Evolutionary conservation across 1,140 invertebrate genomes (phyloP).

Genomic region (Eriosoma lanigerum): DNA sequence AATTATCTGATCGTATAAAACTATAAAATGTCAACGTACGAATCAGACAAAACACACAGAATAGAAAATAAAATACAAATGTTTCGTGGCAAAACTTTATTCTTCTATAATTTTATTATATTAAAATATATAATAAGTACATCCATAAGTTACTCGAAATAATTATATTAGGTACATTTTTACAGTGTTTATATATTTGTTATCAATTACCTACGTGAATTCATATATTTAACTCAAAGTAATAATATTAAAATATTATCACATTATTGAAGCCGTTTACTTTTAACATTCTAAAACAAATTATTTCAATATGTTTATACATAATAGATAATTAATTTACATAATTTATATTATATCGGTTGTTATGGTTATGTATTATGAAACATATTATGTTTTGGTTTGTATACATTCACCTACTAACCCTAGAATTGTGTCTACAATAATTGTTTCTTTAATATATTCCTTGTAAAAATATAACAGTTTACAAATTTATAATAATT

Average conservation of each 20-base stretch:
- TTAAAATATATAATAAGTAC: no score
- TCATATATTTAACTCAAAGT: no score
- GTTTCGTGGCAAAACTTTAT: no score
- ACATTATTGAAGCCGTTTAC: neutral
- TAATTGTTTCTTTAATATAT: neutral
- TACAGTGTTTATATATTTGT: no score
- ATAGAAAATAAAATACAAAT: no score
- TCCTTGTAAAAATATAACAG: neutral
- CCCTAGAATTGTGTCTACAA: neutral
- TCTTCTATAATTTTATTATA: no score
- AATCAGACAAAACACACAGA: neutral
- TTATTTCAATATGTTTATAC: neutral
- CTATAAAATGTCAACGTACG: slow-evolving; percentile 6
- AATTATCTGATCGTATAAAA: slow-evolving; percentile 5
- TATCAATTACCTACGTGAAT: no score
- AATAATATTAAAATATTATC: neutral
- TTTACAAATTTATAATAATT: no score
- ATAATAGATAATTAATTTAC: neutral
- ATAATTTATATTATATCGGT: neutral
- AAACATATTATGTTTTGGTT: neutral
- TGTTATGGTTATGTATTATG: neutral
- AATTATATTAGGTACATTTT: no score
- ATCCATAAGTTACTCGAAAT: no score
- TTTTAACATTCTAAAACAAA: neutral
- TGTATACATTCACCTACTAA: neutral